These are phyloP conservation scores for Cassiopea xamachana DNA, from an alignment of 30 jellyfish, hydroid and myxozoan species.

Conservation along the genomic window DNA sequence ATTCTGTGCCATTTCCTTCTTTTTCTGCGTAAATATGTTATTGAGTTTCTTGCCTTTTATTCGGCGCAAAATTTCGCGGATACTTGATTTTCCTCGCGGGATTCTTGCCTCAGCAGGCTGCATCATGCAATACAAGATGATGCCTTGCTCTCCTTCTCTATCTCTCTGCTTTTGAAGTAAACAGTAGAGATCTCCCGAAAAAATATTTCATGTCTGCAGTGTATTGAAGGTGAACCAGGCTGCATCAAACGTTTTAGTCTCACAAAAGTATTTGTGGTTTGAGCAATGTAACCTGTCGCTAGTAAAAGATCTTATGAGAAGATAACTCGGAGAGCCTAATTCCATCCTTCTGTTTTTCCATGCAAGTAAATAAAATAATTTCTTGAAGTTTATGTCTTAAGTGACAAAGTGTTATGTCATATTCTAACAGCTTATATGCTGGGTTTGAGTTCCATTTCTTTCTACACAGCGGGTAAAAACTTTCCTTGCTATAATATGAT, in stretches of 20 bases:
- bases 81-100: background rate
- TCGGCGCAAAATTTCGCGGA: background rate
- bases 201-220: background rate
- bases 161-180: background rate
- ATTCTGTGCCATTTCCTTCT: background rate
- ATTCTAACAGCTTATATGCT: background rate
- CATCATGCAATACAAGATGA: background rate
- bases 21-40: background rate
- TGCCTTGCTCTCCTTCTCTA: too few relatives aligned
- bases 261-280: background rate
- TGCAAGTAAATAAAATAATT: too few relatives aligned
- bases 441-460: background rate
- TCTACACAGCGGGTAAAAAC: background rate
- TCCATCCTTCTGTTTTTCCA: background rate
- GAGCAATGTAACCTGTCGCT: background rate
- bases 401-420: too few relatives aligned
- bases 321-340: too few relatives aligned
- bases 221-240: background rate
- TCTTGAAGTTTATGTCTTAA: too few relatives aligned
- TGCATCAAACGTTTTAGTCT: background rate
- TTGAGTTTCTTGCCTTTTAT: background rate
- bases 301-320: background rate
- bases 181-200: background rate
- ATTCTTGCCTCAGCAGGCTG: background rate
- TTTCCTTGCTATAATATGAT: too few relatives aligned